phyloP scores from a whole-genome alignment of 2,797 vertebrate species.

The Rhincodon typus region DNA sequence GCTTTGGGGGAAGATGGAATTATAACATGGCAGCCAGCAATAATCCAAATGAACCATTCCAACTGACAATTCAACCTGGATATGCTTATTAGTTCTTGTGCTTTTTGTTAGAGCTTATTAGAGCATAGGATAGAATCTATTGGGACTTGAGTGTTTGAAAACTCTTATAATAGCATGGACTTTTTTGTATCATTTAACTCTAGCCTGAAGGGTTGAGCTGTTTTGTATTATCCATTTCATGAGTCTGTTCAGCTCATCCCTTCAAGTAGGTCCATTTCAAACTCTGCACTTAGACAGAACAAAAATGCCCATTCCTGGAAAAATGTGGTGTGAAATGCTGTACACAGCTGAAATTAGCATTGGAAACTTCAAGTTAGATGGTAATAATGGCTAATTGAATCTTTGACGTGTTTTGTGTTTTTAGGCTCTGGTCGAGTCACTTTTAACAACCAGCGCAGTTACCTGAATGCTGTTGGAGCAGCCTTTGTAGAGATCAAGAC shows the following conservation, averaged over 20 bases:
- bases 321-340: background rate
- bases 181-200: background rate
- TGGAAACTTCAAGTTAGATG: background rate
- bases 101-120: no score
- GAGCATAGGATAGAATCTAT: background rate
- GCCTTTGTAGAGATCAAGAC: conserved; percentile 98
- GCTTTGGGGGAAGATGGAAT: background rate
- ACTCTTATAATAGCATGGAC: background rate
- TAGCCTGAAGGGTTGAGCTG: background rate
- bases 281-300: background rate
- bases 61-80: background rate
- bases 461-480: conserved; percentile 90
- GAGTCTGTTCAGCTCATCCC: background rate
- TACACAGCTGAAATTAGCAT: background rate
- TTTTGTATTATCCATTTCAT: background rate
- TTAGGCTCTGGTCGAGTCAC: conserved; percentile 96
- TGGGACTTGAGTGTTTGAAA: no score
- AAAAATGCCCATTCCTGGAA: background rate
- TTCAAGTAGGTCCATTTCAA: background rate
- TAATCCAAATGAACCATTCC: background rate
- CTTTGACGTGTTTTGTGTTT: conserved; percentile 28
- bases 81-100: background rate
- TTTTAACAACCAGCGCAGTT: conserved; percentile 95
- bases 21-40: no score
- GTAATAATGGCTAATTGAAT: background rate